phyloP scores from a whole-genome alignment of 2,797 vertebrate genomes.

The Microctenopoma steveboyesi region DNA sequence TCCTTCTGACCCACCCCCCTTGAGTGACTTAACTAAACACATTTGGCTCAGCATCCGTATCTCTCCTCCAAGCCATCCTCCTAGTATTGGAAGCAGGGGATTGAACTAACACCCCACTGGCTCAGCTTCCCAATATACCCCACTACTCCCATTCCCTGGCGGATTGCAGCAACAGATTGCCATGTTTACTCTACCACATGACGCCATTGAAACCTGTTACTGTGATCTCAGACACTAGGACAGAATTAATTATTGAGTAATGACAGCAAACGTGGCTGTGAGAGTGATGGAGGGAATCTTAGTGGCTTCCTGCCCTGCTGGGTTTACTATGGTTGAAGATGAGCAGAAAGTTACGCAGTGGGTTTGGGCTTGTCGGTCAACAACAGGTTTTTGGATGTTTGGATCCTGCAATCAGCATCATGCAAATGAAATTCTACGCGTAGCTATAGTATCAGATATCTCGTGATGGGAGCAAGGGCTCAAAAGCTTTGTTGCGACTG shows the following conservation, averaged over 20 bases:
- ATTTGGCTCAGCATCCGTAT: conserved; percentile 77
- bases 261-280: conserved; percentile 79
- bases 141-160: conserved; percentile 79
- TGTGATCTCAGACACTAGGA: conserved; percentile 84
- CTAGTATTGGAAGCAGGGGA: conserved; percentile 72
- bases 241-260: conserved; percentile 85
- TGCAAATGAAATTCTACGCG: conserved; percentile 28
- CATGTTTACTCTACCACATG: conserved; percentile 87
- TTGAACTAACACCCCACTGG: conserved; percentile 80
- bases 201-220: conserved; percentile 88
- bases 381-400: conserved; percentile 78
- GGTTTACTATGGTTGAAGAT: conserved; percentile 67
- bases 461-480: conserved; percentile 19
- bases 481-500: conserved; percentile 37
- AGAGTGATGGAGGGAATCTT: conserved; percentile 65
- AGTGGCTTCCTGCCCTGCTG: conserved; percentile 64
- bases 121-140: conserved; percentile 77
- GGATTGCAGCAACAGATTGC: conserved; percentile 87
- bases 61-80: conserved; percentile 75
- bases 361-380: conserved; percentile 75
- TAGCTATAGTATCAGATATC: conserved; percentile 10
- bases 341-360: conserved; percentile 81
- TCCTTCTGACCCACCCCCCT: conserved; percentile 83
- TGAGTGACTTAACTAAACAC: conserved; percentile 85
- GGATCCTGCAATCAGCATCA: conserved; percentile 41